Evolutionary conservation across 2,888 invertebrate species (phyloP).

Genomic region (Marronus borbonicus): DNA sequence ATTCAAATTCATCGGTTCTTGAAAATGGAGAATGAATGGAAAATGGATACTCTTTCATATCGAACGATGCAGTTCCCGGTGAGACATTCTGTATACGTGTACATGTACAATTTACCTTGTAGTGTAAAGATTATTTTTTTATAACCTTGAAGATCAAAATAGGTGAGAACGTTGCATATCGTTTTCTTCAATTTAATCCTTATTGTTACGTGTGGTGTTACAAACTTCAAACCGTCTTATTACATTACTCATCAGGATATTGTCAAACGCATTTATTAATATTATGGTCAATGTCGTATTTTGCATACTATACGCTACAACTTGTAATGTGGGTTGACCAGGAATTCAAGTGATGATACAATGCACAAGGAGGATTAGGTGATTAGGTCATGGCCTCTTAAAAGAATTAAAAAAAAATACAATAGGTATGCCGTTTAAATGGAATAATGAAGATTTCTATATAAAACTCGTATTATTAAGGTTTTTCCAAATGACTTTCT

Average conservation of each 20-base stretch:
- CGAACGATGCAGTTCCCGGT: no score
- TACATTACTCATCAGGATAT: no score
- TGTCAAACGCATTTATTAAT: neutral
- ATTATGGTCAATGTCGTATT: neutral
- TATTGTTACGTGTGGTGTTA: neutral
- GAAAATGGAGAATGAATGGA: no score
- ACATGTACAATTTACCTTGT: no score
- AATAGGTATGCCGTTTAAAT: no score
- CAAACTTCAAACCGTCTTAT: no score
- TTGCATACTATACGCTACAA: neutral
- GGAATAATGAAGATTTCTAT: no score
- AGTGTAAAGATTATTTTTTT: neutral
- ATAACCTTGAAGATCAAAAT: conserved; percentile 11
- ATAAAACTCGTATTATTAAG: no score
- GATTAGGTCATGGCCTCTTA: conserved; percentile 6
- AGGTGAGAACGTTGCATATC: neutral
- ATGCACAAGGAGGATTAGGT: neutral
- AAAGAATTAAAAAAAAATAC: neutral
- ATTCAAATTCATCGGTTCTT: no score
- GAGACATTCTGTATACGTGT: no score
- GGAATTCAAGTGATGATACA: conserved; percentile 18
- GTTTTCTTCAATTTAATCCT: neutral
- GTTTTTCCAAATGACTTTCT: no score
- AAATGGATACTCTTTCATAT: no score
- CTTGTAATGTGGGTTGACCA: neutral